Evolutionary conservation across 1,140 invertebrate species (phyloP), one percentile per base, ranked within the genome.

Genomic region (Cydia pomonella): DNA sequence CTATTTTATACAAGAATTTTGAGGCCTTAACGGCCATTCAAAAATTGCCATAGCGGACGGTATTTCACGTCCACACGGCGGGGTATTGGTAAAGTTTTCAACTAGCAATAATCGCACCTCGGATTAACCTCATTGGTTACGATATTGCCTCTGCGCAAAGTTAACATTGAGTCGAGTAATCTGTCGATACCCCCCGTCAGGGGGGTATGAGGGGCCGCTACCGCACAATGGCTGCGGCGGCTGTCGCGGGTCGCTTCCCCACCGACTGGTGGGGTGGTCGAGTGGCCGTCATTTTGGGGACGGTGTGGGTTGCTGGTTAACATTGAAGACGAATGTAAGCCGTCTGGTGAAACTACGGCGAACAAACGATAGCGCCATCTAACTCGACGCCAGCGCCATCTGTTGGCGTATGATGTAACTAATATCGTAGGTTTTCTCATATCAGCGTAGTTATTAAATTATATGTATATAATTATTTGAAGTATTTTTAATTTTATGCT

Each of bases 21-120:
- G 13, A 82, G 81, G 79, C 81, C 84, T 78, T 85, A 77, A 93
- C 93, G 91, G 94, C 94, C 94, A 93, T 94, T 84, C 95, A 96
- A 96, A 97, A 97, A 97, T 97, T 97, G 96, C 96, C 96, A 94
- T 96, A 96, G 96, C 94, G 96, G 95, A 95, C 96, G 96, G 95
- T 97, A 95, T 97, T 97, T 97, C 97, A 97, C 96, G 96, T 96
- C 95, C 96, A 95, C 96, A 95, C 94, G 96, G 96, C 97, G 97
- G 97, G 97, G 96, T 97, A 98, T 98, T 97, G 97, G 97, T 96
- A 96, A 96, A 96, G 96, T 96, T 97, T 96, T 96, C 96, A 97
- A 97, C 95, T 96, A 96, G 96, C 95, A 96, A 97, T 96, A 96
- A 96, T 96, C 96, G 95, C 96, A 96, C 95, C 96, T 96, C 96